Evolutionary conservation across 2,888 invertebrate genomes (phyloP), one percentile per base, ranked within the genome.

Genomic region (Drosophila setosimentum): DNA sequence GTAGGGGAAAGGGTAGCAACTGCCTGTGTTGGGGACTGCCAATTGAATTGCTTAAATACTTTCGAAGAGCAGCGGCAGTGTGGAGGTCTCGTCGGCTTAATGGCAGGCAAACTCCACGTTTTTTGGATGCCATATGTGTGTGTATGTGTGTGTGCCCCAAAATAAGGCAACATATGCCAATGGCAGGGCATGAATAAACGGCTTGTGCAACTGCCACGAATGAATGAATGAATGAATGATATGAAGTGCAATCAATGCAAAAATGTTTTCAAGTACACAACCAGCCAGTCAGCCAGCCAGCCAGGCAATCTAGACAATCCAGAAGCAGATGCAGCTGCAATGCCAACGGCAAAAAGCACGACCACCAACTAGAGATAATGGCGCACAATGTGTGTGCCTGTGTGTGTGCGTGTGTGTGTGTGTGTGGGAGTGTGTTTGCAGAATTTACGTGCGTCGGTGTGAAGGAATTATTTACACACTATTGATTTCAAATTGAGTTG

Each of bases 401-500:
- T 49, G 33, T 21, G 21, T 4, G 7, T 29, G 13, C 10, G 21
- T 35, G 18, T 24, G 6, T 13, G 24, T 48, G 27, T 35, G 29
- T 13, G 11, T 37, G 37, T 32, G 62, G 42, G 24, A 59, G 54
- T 50, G 60, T 66, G 69, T 53, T 55, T 68, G 64, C 58, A n/a
- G 77, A 79, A 67, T 68, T 66, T 74, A 73, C 49, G 71, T 73
- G 73, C 68, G 76, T 77, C 70, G 78, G 83, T 83, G 83, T 90
- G 91, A 91, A 89, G 86, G 91, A 91, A 92, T 92, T 93, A 92
- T 91, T 91, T 91, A 92, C 93, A 92, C 92, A 91, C 93, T 92
- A 92, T 92, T 92, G 92, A 92, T 92, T 93, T 93, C 92, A 92
- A 93, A 92, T 92, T 92, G 93, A 92, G 93, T 92, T 92, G 92